Conservation (phyloP, 2,888 invertebrate species). For the Lepidonotus clava region DNA sequence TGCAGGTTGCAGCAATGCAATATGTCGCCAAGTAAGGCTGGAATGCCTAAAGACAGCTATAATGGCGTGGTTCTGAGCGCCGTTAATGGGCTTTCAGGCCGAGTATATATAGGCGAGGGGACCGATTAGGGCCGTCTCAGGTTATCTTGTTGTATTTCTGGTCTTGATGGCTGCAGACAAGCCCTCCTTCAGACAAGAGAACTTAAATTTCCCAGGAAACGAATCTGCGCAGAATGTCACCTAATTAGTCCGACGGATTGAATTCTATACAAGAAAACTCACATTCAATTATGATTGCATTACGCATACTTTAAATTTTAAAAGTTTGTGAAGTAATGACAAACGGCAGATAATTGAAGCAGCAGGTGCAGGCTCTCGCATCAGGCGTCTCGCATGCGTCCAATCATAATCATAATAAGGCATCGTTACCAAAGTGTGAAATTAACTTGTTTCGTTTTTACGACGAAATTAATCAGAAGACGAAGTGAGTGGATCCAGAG, state of each 20-base stretch:
- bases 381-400: not conserved
- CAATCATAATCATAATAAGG: conserved; percentile 38
- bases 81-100: too few species aligned
- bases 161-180: not conserved
- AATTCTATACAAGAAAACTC: conserved; percentile 47
- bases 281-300: conserved; percentile 48
- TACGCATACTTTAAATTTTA: conserved; percentile 46
- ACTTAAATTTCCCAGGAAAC: conserved; percentile 6
- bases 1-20: too few species aligned
- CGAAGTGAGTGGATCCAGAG: conserved; percentile 29
- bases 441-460: conserved; percentile 44
- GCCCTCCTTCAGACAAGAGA: conserved; percentile 10
- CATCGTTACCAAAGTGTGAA: conserved; percentile 47
- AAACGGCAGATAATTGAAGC: conserved; percentile 38
- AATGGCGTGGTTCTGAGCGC: too few species aligned
- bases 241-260: conserved; percentile 27
- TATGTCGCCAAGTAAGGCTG: too few species aligned
- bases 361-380: not conserved
- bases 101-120: too few species aligned
- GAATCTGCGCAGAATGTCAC: not conserved
- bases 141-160: not conserved
- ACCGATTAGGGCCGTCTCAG: too few species aligned
- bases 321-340: conserved; percentile 40
- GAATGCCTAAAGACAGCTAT: too few species aligned
- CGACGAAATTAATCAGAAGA: conserved; percentile 33